Conservation (phyloP, 2,888 invertebrate genomes). For the Trissoscelio sp. region DNA sequence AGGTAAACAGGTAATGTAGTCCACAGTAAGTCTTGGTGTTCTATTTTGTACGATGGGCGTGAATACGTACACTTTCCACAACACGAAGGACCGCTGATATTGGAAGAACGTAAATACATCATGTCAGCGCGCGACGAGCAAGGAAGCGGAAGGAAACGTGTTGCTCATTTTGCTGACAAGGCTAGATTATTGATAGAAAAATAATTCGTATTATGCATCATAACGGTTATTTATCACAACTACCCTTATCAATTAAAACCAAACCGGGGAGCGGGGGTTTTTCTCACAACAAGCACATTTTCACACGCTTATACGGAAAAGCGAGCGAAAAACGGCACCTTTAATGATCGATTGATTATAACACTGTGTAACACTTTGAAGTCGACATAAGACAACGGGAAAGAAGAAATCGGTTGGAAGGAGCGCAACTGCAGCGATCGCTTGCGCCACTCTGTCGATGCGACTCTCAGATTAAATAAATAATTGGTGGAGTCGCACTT, state of each 20-base stretch:
- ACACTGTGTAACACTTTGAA: conserved; percentile 20
- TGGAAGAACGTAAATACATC: conserved; percentile 70
- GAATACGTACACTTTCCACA: conserved; percentile 70
- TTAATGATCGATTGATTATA: conserved; percentile 16
- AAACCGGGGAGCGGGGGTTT: neutral
- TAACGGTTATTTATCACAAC: conserved; percentile 43
- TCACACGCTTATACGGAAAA: neutral
- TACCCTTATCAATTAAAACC: neutral
- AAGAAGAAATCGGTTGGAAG: conserved; percentile 8
- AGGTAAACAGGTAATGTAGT: conserved; percentile 70
- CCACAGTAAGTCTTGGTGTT: conserved; percentile 69
- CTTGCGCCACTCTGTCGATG: neutral
- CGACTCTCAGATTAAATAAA: neutral
- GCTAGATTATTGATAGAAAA: conserved; percentile 61
- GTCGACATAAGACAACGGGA: neutral
- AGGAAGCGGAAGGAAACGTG: conserved; percentile 69
- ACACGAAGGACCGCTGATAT: conserved; percentile 70
- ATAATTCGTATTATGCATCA: conserved; percentile 47
- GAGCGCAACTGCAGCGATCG: conserved; percentile 1
- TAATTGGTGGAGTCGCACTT: conserved; percentile 15
- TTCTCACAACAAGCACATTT: neutral
- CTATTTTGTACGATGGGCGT: conserved; percentile 71
- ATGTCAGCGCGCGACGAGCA: conserved; percentile 68
- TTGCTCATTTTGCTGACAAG: conserved; percentile 67
- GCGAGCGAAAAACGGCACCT: conserved; percentile 1